These are phyloP conservation scores for Kradibia gibbosae DNA, from an alignment of 1,140 invertebrate species.

Conservation along the genomic window DNA sequence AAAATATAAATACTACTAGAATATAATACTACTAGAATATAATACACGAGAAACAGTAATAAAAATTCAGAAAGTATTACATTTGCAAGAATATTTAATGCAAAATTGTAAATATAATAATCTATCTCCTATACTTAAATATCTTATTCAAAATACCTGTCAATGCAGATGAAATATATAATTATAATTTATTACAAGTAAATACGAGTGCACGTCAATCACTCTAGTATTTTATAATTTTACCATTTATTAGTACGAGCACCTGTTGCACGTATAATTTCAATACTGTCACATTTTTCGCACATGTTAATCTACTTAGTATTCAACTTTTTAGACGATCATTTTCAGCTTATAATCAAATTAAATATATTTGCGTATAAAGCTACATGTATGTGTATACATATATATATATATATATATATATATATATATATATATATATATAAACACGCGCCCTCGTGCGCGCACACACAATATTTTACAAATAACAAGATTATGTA, in stretches of 20 bases:
- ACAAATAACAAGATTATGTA: constrained; percentile 28
- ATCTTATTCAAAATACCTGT: constrained; percentile 11
- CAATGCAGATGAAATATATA: constrained; percentile 26
- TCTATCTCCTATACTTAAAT: not conserved
- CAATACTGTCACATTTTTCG: constrained; percentile 41
- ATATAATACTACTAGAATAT: too few relatives aligned
- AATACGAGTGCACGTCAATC: constrained; percentile 25
- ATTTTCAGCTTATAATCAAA: not conserved
- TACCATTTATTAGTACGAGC: constrained; percentile 41
- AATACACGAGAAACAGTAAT: not conserved
- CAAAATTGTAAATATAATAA: not conserved
- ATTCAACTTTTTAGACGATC: constrained; percentile 1
- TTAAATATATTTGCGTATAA: constrained; percentile 16
- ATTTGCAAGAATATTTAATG: not conserved
- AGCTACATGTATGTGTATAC: not conserved
- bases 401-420: not conserved
- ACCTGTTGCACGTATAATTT: constrained; percentile 48
- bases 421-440: not conserved
- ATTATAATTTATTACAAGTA: constrained; percentile 40
- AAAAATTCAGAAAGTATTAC: not conserved
- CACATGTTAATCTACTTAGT: constrained; percentile 18
- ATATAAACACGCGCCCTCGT: not conserved
- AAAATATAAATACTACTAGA: too few relatives aligned
- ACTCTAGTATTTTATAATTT: constrained; percentile 41
- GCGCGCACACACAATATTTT: not conserved